These are phyloP conservation scores for Tanytarsus gracilentus DNA, from an alignment of 2,888 invertebrate species.

Conservation along the genomic window DNA sequence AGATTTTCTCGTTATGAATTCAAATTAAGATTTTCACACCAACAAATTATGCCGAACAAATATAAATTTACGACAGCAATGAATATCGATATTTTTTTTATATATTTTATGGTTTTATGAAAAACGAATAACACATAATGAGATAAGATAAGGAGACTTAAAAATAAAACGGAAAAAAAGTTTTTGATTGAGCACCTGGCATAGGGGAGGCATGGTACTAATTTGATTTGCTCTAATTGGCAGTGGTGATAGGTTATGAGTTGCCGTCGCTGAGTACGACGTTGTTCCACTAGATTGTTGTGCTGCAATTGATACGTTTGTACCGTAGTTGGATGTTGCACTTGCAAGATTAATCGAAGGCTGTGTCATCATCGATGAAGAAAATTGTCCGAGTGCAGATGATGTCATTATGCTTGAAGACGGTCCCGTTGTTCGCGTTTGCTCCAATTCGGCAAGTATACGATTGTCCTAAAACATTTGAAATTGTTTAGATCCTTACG, in stretches of 20 bases:
- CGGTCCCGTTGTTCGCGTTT: conserved; percentile 51
- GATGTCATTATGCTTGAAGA: conserved; percentile 35
- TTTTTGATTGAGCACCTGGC: conserved; percentile 39
- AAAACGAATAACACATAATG: no score
- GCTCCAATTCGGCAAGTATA: conserved; percentile 82
- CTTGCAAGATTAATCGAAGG: conserved; percentile 19
- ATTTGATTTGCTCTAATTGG: conserved; percentile 44
- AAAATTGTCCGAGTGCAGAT: conserved; percentile 37
- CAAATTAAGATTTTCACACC: no score
- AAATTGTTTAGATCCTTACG: neutral
- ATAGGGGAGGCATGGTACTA: conserved; percentile 44
- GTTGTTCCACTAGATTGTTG: conserved; percentile 38
- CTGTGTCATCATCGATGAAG: conserved; percentile 28
- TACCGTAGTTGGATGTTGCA: conserved; percentile 34
- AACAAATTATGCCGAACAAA: no score
- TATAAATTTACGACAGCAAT: no score
- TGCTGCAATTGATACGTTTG: conserved; percentile 46
- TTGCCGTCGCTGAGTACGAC: conserved; percentile 33
- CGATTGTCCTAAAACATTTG: conserved; percentile 53
- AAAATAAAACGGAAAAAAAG: conserved; percentile 1
- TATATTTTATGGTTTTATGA: no score
- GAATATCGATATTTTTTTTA: no score
- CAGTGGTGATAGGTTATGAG: conserved; percentile 38
- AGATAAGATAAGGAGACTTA: no score
- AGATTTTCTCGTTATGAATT: no score